Percentiles rank a stretch among this genome's conserved stretches.
Conservation (phyloP, 1,140 invertebrate species). For the Drosophila equinoxialis region DNA sequence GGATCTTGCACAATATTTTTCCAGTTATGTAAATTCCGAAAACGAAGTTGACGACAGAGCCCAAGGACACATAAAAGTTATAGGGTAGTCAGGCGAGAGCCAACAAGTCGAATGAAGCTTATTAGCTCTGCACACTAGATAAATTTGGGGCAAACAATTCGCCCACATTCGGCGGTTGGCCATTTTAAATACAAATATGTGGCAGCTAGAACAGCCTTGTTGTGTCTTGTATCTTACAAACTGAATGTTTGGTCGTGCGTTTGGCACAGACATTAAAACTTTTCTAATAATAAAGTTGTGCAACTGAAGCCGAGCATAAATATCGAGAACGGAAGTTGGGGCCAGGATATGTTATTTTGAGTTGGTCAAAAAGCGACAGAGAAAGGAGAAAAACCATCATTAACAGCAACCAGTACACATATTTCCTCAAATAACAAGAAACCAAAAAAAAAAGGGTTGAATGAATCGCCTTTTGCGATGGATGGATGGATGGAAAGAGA, state of each 20-base stretch:
- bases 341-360: conserved; percentile 52
- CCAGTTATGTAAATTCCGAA: conserved; percentile 53
- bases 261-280: conserved; percentile 72
- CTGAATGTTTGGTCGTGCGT: conserved; percentile 48
- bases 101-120: conserved; percentile 46
- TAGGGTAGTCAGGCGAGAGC: conserved; percentile 38
- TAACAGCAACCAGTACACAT: conserved; percentile 31
- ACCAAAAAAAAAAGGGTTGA: conserved; percentile 35
- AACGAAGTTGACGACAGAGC: conserved; percentile 26
- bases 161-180: background rate
- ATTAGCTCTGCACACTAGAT: background rate
- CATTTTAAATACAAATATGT: conserved; percentile 4
- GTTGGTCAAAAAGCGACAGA: conserved; percentile 35
- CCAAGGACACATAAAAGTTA: conserved; percentile 28
- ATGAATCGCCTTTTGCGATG: conserved; percentile 8
- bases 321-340: conserved; percentile 61
- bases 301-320: conserved; percentile 69
- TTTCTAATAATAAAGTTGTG: conserved; percentile 77
- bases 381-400: conserved; percentile 26
- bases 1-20: conserved; percentile 53
- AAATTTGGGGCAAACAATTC: conserved; percentile 1
- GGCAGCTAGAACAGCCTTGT: background rate
- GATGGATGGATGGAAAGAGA: no score
- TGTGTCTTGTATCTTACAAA: conserved; percentile 4
- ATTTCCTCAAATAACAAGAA: background rate